phyloP scores from a whole-genome alignment of 2,797 vertebrate genomes.

The Falco biarmicus region DNA sequence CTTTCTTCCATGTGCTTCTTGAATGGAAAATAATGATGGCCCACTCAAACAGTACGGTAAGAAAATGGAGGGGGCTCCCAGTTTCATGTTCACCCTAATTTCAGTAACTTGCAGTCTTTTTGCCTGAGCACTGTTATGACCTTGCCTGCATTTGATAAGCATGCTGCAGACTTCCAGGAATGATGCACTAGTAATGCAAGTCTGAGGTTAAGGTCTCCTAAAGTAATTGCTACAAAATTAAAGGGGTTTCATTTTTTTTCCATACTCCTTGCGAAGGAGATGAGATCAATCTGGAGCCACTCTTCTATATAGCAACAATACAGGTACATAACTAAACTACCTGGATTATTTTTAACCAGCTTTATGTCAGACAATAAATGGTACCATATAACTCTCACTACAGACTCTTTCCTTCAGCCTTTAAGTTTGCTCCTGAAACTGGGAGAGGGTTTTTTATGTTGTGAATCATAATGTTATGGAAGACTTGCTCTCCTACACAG shows the following conservation, averaged over 20 bases:
- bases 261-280: not conserved
- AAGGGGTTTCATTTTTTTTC: not conserved
- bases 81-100: not conserved
- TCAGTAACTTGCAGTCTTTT: not conserved
- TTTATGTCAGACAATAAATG: not conserved
- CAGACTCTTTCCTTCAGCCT: not conserved
- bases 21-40: constrained; percentile 27
- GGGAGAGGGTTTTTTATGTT: not conserved
- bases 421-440: not conserved
- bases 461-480: not conserved
- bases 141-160: not conserved
- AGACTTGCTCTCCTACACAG: not conserved
- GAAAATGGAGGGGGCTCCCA: not conserved
- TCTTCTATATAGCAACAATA: not conserved
- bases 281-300: not conserved
- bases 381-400: not conserved
- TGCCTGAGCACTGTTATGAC: not conserved
- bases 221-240: not conserved
- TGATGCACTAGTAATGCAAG: not conserved
- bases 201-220: not conserved
- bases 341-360: not conserved
- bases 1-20: constrained; percentile 46
- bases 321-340: not conserved
- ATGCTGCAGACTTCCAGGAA: not conserved
- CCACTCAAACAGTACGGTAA: constrained; percentile 77